Evolutionary conservation across 2,888 invertebrate genomes (phyloP), one percentile per base, ranked within the genome.

Genomic region (Hydrotaea diabolus): DNA sequence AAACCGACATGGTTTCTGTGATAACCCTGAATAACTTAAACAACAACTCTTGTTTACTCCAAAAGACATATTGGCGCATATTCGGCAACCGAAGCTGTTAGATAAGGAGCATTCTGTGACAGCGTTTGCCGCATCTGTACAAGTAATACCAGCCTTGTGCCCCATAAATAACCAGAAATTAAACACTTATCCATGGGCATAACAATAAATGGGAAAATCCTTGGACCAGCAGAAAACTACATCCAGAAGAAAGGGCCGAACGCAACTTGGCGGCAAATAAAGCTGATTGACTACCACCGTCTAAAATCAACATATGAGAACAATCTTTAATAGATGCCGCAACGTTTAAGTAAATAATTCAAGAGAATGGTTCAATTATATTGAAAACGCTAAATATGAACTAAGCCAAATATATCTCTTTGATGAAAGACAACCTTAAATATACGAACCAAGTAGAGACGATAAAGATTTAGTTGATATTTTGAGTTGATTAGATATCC

Each of bases 51-150:
- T 59, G 9, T 26, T 23, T 23, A 11, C 59, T 23, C 13, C 23
- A 17, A 59, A 59, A 26, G 59, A 59, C 59, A 59, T 59, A 59
- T 23, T 59, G 59, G 7, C 31, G 31, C 62, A 62, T 3, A 4
- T 31, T 62, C 62, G 62, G n/a, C 62, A 62, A 31, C 31, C 31
- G n/a, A 62, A 62, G 2, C n/a, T n/a, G 31, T n/a, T 31, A 15
- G 62, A 62, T n/a, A 62, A 62, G 31, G 62, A 31, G 4, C 62
- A 62, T 62, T 62, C 62, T 15, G 62, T 62, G 4, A 31, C 62
- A 31, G 62, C 62, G 15, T 62, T 62, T 31, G n/a, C 31, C 26
- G 62, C 31, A 26, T 31, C 31, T n/a, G 62, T 31, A 62, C 31
- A 62, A 5, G 26, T n/a, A 11, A 31, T 62, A 15, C 15, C n/a